Conservation (phyloP, 2,888 invertebrate genomes). For the Microdon myrmicae region DNA sequence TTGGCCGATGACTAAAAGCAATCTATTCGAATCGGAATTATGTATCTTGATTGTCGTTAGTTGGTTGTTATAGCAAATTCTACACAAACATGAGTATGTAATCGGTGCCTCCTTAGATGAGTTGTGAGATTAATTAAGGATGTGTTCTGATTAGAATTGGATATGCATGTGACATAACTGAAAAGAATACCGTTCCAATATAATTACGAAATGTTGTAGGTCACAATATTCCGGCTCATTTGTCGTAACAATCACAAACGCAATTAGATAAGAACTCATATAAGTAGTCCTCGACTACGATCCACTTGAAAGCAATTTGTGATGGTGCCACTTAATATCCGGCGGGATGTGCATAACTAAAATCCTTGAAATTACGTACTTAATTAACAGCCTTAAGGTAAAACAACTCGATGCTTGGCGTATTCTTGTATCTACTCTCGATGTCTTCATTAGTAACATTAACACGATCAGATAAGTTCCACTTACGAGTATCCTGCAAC, state of each 20-base stretch:
- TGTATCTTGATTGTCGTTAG: too few relatives aligned
- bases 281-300: neutral
- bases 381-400: conserved; percentile 45
- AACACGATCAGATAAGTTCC: conserved; percentile 47
- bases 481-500: conserved; percentile 29
- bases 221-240: conserved; percentile 17
- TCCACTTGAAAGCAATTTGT: conserved; percentile 42
- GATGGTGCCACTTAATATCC: conserved; percentile 27
- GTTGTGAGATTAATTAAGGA: too few relatives aligned
- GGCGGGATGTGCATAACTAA: conserved; percentile 33
- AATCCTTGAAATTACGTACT: conserved; percentile 47
- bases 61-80: too few relatives aligned
- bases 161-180: too few relatives aligned
- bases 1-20: too few relatives aligned
- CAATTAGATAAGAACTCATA: neutral
- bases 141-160: too few relatives aligned
- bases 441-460: conserved; percentile 51
- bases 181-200: too few relatives aligned
- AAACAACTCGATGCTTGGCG: conserved; percentile 24
- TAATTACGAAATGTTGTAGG: conserved; percentile 4
- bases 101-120: too few relatives aligned
- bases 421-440: conserved; percentile 12
- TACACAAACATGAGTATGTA: too few relatives aligned
- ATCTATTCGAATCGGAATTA: too few relatives aligned
- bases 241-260: conserved; percentile 21